These are phyloP conservation scores for Sapayoa aenigma DNA, from an alignment of 2,113 vertebrate genomes.

Conservation along the genomic window DNA sequence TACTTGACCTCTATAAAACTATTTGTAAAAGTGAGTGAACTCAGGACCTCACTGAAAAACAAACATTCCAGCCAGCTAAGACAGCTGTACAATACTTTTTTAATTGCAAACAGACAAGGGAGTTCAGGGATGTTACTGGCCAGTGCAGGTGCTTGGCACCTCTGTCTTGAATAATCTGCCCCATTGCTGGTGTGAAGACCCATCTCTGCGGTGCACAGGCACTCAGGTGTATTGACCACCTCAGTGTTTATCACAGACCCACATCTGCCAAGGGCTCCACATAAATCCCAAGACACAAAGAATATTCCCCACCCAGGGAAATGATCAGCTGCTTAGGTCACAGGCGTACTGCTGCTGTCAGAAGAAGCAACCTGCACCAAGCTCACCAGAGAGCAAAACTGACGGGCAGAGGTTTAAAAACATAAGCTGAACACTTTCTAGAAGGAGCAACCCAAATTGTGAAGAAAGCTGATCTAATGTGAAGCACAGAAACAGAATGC, in stretches of 20 bases:
- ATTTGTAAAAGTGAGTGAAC: slow-evolving; percentile 3
- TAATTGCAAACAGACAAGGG: not conserved
- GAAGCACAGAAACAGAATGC: not conserved
- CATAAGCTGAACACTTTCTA: not conserved
- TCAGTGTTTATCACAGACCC: not conserved
- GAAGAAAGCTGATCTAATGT: not conserved
- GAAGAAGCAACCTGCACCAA: not conserved
- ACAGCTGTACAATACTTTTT: not conserved
- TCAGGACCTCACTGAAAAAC: not conserved
- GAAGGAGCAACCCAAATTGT: not conserved
- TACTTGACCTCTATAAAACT: slow-evolving; percentile 20
- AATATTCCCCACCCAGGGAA: not conserved
- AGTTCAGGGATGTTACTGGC: not conserved
- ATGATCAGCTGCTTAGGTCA: not conserved
- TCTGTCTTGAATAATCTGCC: not conserved
- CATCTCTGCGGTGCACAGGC: not conserved
- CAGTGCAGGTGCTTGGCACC: not conserved
- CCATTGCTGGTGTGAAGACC: not conserved
- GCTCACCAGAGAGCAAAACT: not conserved
- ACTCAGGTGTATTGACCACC: not conserved
- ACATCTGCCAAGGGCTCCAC: not conserved
- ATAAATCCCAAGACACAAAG: not conserved
- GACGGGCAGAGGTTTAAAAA: not conserved
- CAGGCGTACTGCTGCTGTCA: not conserved
- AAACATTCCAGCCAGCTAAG: not conserved